Evolutionary conservation across 2,888 invertebrate genomes (phyloP), one percentile per base, ranked within the genome.

Genomic region (Anaspis maculata): DNA sequence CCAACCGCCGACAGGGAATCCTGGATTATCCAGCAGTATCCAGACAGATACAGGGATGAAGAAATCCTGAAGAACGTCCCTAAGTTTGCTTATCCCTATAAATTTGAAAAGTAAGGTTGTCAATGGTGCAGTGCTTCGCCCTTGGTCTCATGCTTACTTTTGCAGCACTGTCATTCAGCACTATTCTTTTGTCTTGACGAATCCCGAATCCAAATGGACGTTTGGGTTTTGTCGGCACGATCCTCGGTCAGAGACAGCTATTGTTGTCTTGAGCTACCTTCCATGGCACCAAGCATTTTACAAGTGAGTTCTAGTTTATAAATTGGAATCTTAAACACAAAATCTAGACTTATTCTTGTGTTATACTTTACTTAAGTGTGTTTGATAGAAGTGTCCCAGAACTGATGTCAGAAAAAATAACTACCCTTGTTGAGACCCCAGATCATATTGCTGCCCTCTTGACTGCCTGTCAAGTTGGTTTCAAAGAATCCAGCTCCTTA

Each of bases 261-360:
- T 89, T 61, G 83, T 90, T 27, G 67, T 90, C 47, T 70, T 86
- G 48, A 95, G 95, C 57, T 87, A 83, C 62, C 73, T 96, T 56
- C 95, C 95, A 49, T 97, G 95, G 95, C 94, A 94, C 62, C 92
- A 94, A 67, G 83, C 85, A 56, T 96, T 97, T 72, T 91, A 88
- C 72, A 87, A 82, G 83, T 83, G 68, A 70, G 77, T 72, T 55
- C 11, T 24, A 7, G 5, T 10, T 24, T 24, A 24, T 24, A 5
- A 19, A 19, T 9, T 5, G 9, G 19, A 19, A 6, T 19, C 5
- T 19, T 19, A 19, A 19, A 5, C 19, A n/a, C n/a, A n/a, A n/a
- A n/a, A n/a, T n/a, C n/a, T n/a, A n/a, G n/a, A n/a, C n/a, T n/a
- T n/a, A n/a, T n/a, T n/a, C n/a, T n/a, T n/a, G n/a, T n/a, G n/a